Percentiles rank a stretch among this genome's conserved stretches.
These are phyloP conservation scores for Caerostris darwini DNA, from an alignment of 1,140 invertebrate genomes.

Conservation along the genomic window DNA sequence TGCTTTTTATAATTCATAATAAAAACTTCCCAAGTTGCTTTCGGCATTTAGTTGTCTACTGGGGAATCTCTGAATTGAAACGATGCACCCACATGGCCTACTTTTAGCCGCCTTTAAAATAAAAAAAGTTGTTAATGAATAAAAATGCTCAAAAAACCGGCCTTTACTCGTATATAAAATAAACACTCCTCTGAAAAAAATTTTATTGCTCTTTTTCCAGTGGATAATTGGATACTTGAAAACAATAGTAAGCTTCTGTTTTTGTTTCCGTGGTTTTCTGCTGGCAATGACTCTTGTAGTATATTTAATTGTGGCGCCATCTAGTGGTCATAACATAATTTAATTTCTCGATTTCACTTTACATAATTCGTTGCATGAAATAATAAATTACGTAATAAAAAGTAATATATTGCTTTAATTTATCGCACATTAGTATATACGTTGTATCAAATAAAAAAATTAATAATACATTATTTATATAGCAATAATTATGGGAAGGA, in stretches of 20 bases:
- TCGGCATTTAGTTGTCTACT: neutral
- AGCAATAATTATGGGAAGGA: too few species aligned
- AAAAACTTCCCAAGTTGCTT: neutral
- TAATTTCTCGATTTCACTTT: neutral
- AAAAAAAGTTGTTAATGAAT: constrained; percentile 22
- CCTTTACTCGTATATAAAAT: neutral
- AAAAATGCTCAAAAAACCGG: neutral
- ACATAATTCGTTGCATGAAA: neutral
- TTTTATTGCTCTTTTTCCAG: neutral
- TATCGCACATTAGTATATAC: too few species aligned
- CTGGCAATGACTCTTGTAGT: neutral
- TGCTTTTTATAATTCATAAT: too few species aligned
- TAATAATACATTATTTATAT: too few species aligned
- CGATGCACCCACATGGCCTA: neutral
- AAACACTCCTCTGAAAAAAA: constrained; percentile 3
- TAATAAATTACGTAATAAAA: too few species aligned
- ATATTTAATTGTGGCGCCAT: neutral
- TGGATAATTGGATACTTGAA: neutral
- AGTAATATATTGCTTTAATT: too few species aligned
- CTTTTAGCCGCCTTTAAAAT: neutral
- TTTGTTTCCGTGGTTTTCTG: neutral
- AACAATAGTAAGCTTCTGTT: neutral
- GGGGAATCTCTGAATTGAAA: neutral
- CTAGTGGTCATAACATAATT: neutral
- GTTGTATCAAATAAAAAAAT: too few species aligned